Evolutionary conservation across 2,113 vertebrate genomes (phyloP).

Genomic region (Pristiophorus japonicus): DNA sequence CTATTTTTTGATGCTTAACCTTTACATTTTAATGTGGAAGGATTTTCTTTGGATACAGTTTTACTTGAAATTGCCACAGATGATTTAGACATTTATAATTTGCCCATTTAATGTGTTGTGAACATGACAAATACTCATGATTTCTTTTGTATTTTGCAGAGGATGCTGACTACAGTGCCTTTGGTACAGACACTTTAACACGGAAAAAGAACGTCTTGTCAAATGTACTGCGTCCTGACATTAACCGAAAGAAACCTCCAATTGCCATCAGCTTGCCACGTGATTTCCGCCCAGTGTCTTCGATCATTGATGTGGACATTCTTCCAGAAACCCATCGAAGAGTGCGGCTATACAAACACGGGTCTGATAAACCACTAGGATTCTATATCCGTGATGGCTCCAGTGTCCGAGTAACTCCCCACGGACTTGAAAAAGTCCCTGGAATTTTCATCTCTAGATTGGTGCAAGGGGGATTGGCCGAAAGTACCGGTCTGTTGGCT

Average conservation of each 20-base stretch:
- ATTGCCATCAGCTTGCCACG: conserved; percentile 87
- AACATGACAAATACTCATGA: conserved; percentile 12
- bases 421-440: conserved; percentile 89
- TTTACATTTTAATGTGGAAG: not conserved
- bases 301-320: conserved; percentile 95
- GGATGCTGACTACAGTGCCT: conserved; percentile 89
- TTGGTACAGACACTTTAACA: conserved; percentile 79
- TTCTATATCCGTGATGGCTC: conserved; percentile 96
- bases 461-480: conserved; percentile 86
- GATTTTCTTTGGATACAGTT: conserved; percentile 39
- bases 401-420: conserved; percentile 83
- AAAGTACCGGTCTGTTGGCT: conserved; percentile 87
- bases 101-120: not conserved
- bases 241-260: conserved; percentile 77
- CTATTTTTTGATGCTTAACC: not conserved
- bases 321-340: conserved; percentile 89
- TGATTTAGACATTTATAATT: not conserved
- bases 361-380: conserved; percentile 85
- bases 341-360: conserved; percentile 91
- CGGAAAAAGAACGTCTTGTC: conserved; percentile 85
- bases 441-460: conserved; percentile 86
- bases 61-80: conserved; percentile 34
- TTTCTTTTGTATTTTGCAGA: conserved; percentile 62
- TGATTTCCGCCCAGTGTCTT: conserved; percentile 93
- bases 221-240: conserved; percentile 77